A percentile compares a stretch with the other conserved stretches of the same genome.
These are phyloP conservation scores for Pipistrellus kuhlii DNA, from an alignment of 2,797 vertebrate genomes.

Conservation along the genomic window DNA sequence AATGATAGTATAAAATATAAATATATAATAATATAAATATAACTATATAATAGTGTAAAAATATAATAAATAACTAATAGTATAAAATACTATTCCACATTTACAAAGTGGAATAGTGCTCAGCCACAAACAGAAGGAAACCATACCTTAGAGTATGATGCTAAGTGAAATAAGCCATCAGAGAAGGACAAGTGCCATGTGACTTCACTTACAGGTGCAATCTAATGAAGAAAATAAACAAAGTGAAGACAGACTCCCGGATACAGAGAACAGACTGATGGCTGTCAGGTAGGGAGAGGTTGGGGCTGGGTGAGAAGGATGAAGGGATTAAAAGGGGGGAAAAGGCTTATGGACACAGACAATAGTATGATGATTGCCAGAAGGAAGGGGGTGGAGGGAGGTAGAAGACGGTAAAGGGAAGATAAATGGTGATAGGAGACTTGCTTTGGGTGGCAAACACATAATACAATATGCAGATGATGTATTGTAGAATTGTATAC, in stretches of 20 bases:
- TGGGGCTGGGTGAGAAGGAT: neutral
- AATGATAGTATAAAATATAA: no score
- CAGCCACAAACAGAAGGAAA: neutral
- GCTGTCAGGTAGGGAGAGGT: no score
- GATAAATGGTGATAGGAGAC: neutral
- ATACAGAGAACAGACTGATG: neutral
- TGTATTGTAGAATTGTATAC: neutral
- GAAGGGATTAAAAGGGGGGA: neutral
- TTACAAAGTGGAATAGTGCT: neutral
- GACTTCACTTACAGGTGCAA: neutral
- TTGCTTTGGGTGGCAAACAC: neutral
- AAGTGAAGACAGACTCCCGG: neutral
- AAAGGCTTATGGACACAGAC: neutral
- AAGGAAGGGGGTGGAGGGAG: neutral
- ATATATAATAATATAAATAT: no score
- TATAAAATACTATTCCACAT: no score
- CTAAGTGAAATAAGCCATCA: neutral
- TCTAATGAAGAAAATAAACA: neutral
- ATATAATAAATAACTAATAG: no score
- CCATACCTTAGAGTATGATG: neutral
- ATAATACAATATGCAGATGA: neutral
- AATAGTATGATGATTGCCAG: neutral
- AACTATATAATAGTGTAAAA: no score
- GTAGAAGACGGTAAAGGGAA: neutral
- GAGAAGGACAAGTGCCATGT: neutral